Base-by-base conservation (phyloP, 2,797 vertebrate genomes). In the Heliangelus exortis region DNA sequence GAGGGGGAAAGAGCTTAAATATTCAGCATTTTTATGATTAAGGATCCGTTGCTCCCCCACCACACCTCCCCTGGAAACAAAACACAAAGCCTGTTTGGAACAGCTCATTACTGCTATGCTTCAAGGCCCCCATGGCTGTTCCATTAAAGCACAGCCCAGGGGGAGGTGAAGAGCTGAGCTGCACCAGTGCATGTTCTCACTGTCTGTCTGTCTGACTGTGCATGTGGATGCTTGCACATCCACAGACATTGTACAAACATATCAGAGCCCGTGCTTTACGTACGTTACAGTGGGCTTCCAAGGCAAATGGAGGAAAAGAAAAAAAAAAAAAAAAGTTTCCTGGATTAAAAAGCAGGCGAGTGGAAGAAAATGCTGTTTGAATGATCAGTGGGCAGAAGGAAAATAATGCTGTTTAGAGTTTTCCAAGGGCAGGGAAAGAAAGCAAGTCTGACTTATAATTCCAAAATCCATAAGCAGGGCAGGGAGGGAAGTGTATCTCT, bases 11-110 rank as follows among this genome's bases (percentile, higher is more conserved):
- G 34, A 76, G 45, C 58, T 96, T 92, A 92, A 96, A 92, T 94
- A 94, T 87, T 95, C 92, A 92, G 65, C 71, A 53, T 95, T 95
- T 89, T 96, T 93, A 78, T 95, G 90, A 92, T 92, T 91, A 94
- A 95, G 62, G 67, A 87, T 69, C 85, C 83, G 57, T 93, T 73
- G 65, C 72, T 74, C 58, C 51, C 80, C 43, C 25, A 41, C 68
- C 93, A 82, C 77, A 65, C 95, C 93, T 93, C 89, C 69, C 88
- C 74, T 85, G 89, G 81, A 95, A 93, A 87, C 63, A 57, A 85
- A 93, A 91, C 57, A 80, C 68, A 77, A 75, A 82, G 81, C 33
- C 18, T 58, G 57, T 87, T 92, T 71, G 69, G 72, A 91, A 15
- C 58, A 76, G 77, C 80, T 90, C 2, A 0, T 76, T 89, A 72